Evolutionary conservation across 2,888 invertebrate species (phyloP).

Genomic region (Trissonchulus latispiculum): DNA sequence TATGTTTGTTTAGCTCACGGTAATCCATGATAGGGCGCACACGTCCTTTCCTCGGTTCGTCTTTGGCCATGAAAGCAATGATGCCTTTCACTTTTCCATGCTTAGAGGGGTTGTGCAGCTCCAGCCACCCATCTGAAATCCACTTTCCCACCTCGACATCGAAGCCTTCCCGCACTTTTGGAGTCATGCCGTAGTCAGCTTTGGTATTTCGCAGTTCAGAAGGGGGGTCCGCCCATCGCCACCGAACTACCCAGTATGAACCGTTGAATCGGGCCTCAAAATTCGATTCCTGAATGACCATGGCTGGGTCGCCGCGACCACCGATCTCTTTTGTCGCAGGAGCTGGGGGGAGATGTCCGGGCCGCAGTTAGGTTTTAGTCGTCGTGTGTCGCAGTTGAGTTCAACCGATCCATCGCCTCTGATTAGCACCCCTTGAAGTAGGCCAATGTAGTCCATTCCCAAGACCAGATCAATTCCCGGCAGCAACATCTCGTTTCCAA

Average conservation of each 20-base stretch:
- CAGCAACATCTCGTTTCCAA: background rate
- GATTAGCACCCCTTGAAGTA: background rate
- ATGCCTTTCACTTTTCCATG: background rate
- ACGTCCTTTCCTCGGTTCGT: background rate
- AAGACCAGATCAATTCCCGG: background rate
- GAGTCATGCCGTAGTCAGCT: background rate
- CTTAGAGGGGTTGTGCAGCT: background rate
- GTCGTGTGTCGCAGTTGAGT: background rate
- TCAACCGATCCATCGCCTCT: background rate
- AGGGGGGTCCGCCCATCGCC: background rate
- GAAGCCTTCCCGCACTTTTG: background rate
- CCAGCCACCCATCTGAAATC: background rate
- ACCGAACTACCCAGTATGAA: background rate
- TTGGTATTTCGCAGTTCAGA: background rate
- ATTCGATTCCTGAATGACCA: background rate
- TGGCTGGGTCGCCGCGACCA: background rate
- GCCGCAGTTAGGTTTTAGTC: background rate
- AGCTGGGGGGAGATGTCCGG: background rate
- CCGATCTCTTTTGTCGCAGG: background rate
- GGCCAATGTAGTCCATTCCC: background rate
- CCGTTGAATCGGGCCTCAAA: background rate
- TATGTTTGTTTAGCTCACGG: conserved; percentile 10
- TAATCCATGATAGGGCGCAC: conserved; percentile 14
- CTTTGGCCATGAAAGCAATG: conserved; percentile 1
- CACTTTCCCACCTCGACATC: background rate